Conservation (phyloP, 2,797 vertebrate species). For the Hapalemur alaotrensis region DNA sequence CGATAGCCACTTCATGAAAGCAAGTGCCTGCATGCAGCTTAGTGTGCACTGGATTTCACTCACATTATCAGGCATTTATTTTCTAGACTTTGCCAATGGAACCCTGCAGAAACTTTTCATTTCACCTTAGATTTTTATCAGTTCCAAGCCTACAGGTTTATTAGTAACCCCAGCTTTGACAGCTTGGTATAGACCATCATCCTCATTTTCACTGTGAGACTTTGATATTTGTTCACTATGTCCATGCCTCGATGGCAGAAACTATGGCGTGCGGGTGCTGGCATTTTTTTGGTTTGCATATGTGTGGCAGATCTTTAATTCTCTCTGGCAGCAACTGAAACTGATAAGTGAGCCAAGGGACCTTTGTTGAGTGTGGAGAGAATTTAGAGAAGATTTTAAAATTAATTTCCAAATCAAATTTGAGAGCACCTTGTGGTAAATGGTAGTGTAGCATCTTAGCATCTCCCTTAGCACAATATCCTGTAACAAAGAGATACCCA, state of each 20-base stretch:
- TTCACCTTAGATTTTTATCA: neutral
- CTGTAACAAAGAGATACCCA: neutral
- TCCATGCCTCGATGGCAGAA: neutral
- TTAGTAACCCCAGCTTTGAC: neutral
- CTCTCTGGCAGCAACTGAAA: neutral
- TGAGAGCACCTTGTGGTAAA: neutral
- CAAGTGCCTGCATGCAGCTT: neutral
- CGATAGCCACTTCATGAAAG: neutral
- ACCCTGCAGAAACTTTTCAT: neutral
- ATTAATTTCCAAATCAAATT: conserved; percentile 27
- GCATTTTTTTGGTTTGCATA: neutral
- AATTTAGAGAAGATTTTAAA: conserved; percentile 14
- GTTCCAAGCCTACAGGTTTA: neutral
- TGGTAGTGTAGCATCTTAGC: neutral
- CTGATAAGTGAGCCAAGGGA: neutral
- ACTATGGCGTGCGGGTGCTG: neutral
- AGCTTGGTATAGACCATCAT: neutral
- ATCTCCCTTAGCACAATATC: neutral
- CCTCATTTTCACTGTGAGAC: neutral
- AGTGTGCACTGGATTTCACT: neutral
- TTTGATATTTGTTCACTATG: neutral
- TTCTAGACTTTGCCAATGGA: neutral
- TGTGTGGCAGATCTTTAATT: neutral
- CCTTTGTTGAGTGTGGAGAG: neutral
- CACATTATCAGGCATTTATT: neutral